These are phyloP conservation scores for Mico argentatus DNA, from an alignment of 2,797 vertebrate genomes.

Conservation along the genomic window DNA sequence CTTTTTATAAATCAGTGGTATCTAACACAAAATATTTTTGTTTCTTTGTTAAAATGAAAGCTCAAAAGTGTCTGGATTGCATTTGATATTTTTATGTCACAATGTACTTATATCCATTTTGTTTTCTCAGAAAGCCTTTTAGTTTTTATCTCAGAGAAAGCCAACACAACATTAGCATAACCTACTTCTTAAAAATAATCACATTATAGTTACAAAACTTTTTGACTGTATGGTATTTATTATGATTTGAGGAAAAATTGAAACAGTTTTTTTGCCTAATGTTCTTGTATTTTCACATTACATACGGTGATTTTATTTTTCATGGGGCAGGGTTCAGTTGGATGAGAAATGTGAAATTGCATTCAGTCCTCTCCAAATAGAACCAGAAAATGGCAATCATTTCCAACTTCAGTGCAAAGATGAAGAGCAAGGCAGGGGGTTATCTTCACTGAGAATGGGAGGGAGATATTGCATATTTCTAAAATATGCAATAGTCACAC, in stretches of 20 bases:
- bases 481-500: neutral
- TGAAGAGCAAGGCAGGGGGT: neutral
- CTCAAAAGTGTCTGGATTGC: neutral
- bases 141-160: neutral
- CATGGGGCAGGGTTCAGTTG: neutral
- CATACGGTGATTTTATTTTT: conserved; percentile 24
- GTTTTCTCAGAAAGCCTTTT: conserved; percentile 18
- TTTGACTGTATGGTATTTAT: conserved; percentile 21
- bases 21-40: neutral
- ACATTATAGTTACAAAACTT: neutral
- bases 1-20: neutral
- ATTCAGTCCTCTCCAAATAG: neutral
- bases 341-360: neutral
- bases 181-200: neutral
- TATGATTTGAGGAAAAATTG: conserved; percentile 5
- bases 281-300: conserved; percentile 1
- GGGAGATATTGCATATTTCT: neutral
- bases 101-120: neutral
- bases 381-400: neutral
- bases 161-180: neutral
- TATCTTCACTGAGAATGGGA: neutral
- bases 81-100: conserved; percentile 17
- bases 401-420: neutral
- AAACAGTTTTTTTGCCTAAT: neutral
- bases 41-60: conserved; percentile 19